These are phyloP conservation scores for Melipona bicolor DNA, from an alignment of 2,888 invertebrate species.

Conservation along the genomic window DNA sequence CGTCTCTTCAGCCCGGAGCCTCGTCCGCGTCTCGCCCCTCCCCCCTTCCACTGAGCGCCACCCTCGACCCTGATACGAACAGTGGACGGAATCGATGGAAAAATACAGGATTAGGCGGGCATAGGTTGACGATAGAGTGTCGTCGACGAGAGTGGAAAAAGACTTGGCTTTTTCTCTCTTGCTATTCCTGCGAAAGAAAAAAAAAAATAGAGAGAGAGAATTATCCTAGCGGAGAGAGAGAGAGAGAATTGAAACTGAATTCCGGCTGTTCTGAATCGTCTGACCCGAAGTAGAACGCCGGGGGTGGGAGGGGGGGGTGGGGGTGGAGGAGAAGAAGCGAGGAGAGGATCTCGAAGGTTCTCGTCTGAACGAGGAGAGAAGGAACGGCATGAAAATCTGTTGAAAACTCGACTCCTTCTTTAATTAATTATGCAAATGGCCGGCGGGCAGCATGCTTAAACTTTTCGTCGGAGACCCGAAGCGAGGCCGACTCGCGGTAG, in stretches of 20 bases:
- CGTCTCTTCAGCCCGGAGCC: slow-evolving; percentile 83
- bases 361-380: slow-evolving; percentile 55
- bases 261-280: slow-evolving; percentile 46
- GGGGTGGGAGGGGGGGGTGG: not conserved
- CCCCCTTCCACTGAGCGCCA: slow-evolving; percentile 71
- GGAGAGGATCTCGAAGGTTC: slow-evolving; percentile 56
- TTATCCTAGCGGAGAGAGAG: slow-evolving; percentile 12
- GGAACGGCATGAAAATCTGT: slow-evolving; percentile 78
- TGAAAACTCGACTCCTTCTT: slow-evolving; percentile 81
- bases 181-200: not conserved
- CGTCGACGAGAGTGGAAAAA: slow-evolving; percentile 4
- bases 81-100: slow-evolving; percentile 81
- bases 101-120: slow-evolving; percentile 79
- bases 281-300: not conserved
- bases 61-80: slow-evolving; percentile 74
- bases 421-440: slow-evolving; percentile 83
- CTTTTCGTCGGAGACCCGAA: slow-evolving; percentile 78
- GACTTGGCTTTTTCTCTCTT: too few species aligned
- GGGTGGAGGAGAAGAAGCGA: not conserved
- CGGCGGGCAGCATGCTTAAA: slow-evolving; percentile 79
- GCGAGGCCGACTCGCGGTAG: slow-evolving; percentile 52
- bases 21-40: slow-evolving; percentile 69
- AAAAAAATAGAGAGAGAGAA: not conserved
- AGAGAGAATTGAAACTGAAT: slow-evolving; percentile 52
- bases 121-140: slow-evolving; percentile 60